Conservation (phyloP, 2,797 vertebrate species). For the Helostoma temminkii region DNA sequence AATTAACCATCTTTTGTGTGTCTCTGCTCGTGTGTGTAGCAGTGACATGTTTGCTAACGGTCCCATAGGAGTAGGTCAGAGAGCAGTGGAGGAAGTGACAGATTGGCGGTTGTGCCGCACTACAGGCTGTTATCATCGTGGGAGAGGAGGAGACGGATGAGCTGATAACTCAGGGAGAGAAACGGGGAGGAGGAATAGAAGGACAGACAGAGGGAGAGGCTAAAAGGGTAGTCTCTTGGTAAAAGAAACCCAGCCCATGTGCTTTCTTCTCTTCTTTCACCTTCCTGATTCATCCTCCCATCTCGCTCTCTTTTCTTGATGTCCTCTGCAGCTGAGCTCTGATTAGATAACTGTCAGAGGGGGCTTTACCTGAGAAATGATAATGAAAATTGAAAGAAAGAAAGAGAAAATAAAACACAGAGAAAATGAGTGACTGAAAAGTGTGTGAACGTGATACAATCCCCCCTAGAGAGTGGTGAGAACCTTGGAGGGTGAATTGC, state of each 20-base stretch:
- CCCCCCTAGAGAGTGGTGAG: constrained; percentile 17
- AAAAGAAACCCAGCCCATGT: constrained; percentile 49
- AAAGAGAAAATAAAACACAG: constrained; percentile 6
- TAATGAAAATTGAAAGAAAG: too few species aligned
- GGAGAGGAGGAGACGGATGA: constrained; percentile 73
- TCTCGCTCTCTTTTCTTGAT: constrained; percentile 40
- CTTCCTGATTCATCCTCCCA: constrained; percentile 40
- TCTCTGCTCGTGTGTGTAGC: constrained; percentile 11
- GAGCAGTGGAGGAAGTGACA: constrained; percentile 58
- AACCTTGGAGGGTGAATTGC: constrained; percentile 8
- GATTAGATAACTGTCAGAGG: constrained; percentile 50
- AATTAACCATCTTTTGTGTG: background rate
- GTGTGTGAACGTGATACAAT: constrained; percentile 27
- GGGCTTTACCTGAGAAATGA: constrained; percentile 37
- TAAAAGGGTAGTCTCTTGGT: constrained; percentile 64
- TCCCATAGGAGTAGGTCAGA: constrained; percentile 50
- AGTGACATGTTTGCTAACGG: constrained; percentile 54
- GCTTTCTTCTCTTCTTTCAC: constrained; percentile 60
- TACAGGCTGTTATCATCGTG: constrained; percentile 77
- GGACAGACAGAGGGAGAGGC: constrained; percentile 40
- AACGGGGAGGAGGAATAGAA: constrained; percentile 39
- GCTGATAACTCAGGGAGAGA: constrained; percentile 63
- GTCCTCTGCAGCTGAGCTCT: constrained; percentile 40
- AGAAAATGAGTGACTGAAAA: constrained; percentile 15
- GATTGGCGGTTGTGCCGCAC: constrained; percentile 72